Conservation (phyloP, 2,888 invertebrate genomes). For the Arctia plantaginis region DNA sequence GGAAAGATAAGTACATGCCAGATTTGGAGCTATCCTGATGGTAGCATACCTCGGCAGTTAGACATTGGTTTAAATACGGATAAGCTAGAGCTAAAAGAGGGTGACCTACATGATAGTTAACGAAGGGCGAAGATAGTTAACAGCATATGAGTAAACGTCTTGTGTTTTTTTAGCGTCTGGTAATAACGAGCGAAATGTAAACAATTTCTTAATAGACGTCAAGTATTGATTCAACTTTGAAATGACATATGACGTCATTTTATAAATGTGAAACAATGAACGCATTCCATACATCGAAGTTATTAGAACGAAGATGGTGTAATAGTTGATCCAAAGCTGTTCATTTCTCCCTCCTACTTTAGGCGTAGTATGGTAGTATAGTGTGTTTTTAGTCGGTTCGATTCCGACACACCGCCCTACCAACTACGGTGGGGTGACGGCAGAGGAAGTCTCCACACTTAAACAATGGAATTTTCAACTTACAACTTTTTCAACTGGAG, state of each 20-base stretch:
- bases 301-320: background rate
- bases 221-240: background rate
- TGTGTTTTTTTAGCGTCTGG: background rate
- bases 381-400: no score
- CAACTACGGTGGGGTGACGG: background rate
- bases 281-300: background rate
- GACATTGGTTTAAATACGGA: no score
- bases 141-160: background rate
- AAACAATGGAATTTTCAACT: no score
- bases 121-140: background rate
- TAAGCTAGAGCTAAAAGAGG: background rate
- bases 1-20: no score
- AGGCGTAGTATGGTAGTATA: background rate
- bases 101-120: background rate
- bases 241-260: background rate
- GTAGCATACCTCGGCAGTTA: no score
- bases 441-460: no score
- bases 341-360: background rate
- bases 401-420: background rate
- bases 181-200: background rate
- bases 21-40: no score
- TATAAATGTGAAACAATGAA: background rate
- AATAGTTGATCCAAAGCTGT: background rate
- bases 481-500: background rate
- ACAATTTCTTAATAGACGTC: background rate